Base-by-base conservation (phyloP, 2,113 vertebrate genomes). In the Ammodramus savannarum region DNA sequence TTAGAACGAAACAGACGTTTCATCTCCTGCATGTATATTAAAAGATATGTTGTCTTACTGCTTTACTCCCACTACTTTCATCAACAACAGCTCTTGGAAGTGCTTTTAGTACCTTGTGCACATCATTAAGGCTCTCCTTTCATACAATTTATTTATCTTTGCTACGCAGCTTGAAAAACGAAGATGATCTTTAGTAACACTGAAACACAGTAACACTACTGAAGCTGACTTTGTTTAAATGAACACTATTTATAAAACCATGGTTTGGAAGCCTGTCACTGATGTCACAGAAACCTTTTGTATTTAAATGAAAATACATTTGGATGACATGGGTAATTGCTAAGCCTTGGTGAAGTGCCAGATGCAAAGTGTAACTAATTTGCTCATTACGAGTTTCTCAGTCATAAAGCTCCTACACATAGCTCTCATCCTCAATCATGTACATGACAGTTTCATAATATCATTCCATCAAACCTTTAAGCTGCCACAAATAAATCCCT, bases 281-380 rank as follows among this genome's bases (percentile, higher is more conserved):
- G 59, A 76, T 86, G 72, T 16, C 49, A 85, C 58, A 66, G 49
- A 75, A 87, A 54, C 7, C 15, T 89, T 76, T 79, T 80, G 49
- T 58, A 79, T 96, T 87, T 23, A 85, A 90, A 87, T 31, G n/a
- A 93, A 91, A 92, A 78, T 29, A 78, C 38, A 68, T 87, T 85
- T 81, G 69, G 62, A 74, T 85, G 54, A 59, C 58, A 49, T 9
- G 16, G 13, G 32, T 76, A 93, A 85, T 76, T 58, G 19, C 66
- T 76, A 83, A 85, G 31, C 41, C 38, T 93, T 76, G 63, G 54
- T 69, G 71, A 94, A 72, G 44, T 49, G 79, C 44, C 82, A 94
- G 78, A 54, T 59, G 34, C 38, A 87, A 87, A 75, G 71, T 44
- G 71, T 87, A 89, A 67, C 27, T 65, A 82, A 86, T 85, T 88